phyloP scores from a whole-genome alignment of 2,113 vertebrate genomes.

The Coryphaenoides rupestris region DNA sequence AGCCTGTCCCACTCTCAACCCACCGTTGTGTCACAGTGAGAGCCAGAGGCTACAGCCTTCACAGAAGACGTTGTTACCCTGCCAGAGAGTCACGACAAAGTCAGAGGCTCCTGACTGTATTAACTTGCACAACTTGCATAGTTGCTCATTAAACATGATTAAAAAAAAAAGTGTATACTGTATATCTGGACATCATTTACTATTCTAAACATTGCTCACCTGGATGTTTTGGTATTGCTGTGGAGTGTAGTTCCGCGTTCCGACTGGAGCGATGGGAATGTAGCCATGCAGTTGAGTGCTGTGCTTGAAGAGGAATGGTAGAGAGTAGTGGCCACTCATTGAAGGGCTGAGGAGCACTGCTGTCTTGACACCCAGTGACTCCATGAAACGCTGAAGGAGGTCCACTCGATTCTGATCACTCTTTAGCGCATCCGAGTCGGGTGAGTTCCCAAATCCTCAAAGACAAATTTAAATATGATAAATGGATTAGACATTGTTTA shows the following conservation, averaged over 20 bases:
- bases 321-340: conserved; percentile 88
- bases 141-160: too few species aligned
- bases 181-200: neutral
- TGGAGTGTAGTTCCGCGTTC: conserved; percentile 78
- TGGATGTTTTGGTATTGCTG: conserved; percentile 83
- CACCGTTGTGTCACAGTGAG: too few species aligned
- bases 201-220: conserved; percentile 62
- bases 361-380: conserved; percentile 71
- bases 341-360: conserved; percentile 89
- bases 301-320: conserved; percentile 85
- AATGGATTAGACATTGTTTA: too few species aligned
- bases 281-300: conserved; percentile 79
- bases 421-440: conserved; percentile 63
- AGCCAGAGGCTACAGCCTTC: too few species aligned
- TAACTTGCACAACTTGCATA: too few species aligned
- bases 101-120: too few species aligned
- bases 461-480: conserved; percentile 1
- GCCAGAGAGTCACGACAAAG: too few species aligned
- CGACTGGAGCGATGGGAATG: conserved; percentile 84
- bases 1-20: too few species aligned
- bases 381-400: conserved; percentile 79
- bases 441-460: conserved; percentile 87
- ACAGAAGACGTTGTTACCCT: too few species aligned
- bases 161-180: neutral
- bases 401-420: conserved; percentile 77